These are phyloP conservation scores for Malacosoma neustria DNA, from an alignment of 2,888 invertebrate species.

Conservation along the genomic window DNA sequence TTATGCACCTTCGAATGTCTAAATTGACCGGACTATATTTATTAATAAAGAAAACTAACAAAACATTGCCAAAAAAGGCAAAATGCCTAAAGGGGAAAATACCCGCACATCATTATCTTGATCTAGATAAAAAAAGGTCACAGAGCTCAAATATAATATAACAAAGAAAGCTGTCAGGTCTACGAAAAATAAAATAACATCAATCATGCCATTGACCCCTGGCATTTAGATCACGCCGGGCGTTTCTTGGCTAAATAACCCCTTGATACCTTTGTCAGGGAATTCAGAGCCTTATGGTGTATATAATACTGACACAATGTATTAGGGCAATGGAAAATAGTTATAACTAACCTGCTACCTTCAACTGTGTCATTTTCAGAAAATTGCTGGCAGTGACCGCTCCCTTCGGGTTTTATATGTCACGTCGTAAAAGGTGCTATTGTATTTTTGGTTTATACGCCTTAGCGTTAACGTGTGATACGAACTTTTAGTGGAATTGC, in stretches of 20 bases:
- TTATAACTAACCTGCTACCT: conserved; percentile 36
- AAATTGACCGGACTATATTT: no score
- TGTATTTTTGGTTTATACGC: conserved; percentile 13
- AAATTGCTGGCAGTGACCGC: conserved; percentile 31
- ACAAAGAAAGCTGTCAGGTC: conserved; percentile 16
- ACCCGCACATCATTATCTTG: background rate
- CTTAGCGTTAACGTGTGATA: background rate
- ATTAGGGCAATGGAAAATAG: conserved; percentile 14
- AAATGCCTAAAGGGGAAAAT: no score
- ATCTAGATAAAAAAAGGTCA: conserved; percentile 14
- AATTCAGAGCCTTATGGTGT: conserved; percentile 19
- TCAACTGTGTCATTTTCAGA: conserved; percentile 41
- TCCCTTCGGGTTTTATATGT: conserved; percentile 35
- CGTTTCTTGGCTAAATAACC: conserved; percentile 24
- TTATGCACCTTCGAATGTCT: no score
- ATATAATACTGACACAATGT: conserved; percentile 9
- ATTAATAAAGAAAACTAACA: no score
- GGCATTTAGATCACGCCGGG: conserved; percentile 33
- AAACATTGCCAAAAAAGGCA: no score
- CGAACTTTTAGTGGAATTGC: no score
- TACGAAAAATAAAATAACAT: conserved; percentile 28
- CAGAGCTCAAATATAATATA: conserved; percentile 14
- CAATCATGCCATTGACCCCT: conserved; percentile 44
- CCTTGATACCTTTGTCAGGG: conserved; percentile 11
- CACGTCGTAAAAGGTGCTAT: conserved; percentile 15